These are phyloP conservation scores for Clarias macrocephalus DNA, from an alignment of 2,113 vertebrate species.

Conservation along the genomic window DNA sequence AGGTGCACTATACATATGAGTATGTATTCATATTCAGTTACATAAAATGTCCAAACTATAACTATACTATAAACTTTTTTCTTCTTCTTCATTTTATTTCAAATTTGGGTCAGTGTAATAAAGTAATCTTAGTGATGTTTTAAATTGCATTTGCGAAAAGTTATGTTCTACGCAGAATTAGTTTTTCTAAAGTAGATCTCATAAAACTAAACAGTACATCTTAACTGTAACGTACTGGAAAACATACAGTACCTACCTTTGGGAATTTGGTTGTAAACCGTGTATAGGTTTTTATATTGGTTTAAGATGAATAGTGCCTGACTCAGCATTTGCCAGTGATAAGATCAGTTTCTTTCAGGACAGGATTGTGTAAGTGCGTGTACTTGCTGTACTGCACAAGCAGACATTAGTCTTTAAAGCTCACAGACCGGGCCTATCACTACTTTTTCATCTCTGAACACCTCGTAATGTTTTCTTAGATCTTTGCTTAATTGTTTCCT, in stretches of 20 bases:
- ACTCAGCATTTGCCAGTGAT: slow-evolving; percentile 12
- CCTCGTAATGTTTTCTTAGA: slow-evolving; percentile 21
- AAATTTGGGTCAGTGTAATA: not conserved
- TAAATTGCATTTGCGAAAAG: not conserved
- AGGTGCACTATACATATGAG: no score
- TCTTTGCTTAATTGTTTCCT: slow-evolving; percentile 7
- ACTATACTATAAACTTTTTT: no score
- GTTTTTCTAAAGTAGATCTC: not conserved
- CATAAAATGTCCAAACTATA: not conserved
- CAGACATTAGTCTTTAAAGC: slow-evolving; percentile 14
- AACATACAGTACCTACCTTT: slow-evolving; percentile 5
- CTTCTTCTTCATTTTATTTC: not conserved
- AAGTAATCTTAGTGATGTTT: not conserved
- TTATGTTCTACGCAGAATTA: not conserved
- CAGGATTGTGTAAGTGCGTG: not conserved
- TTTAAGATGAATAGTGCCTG: not conserved
- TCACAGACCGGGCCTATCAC: slow-evolving; percentile 64
- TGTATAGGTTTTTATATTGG: slow-evolving; percentile 21
- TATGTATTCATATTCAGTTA: not conserved
- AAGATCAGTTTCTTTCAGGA: not conserved
- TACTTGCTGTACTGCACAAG: slow-evolving; percentile 27
- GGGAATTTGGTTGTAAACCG: slow-evolving; percentile 9
- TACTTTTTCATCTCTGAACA: slow-evolving; percentile 30
- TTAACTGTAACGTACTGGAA: not conserved
- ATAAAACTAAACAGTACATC: not conserved